Base-by-base conservation (phyloP, 2,113 vertebrate genomes). In the Corythoichthys intestinalis region DNA sequence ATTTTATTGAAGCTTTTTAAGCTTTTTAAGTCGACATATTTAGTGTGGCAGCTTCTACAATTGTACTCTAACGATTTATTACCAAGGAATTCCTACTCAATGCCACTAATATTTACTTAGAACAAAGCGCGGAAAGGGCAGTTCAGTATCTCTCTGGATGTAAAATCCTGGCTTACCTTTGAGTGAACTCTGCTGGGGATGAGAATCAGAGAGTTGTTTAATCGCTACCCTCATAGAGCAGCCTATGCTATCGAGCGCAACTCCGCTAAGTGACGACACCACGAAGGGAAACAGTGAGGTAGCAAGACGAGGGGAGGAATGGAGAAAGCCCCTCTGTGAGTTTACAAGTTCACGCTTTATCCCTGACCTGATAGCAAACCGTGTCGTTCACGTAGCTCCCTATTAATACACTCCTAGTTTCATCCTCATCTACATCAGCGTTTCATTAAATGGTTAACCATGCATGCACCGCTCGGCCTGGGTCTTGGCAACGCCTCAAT, bases 291-390 rank as follows among this genome's bases (percentile, higher is more conserved):
- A 81, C 78, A 79, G 82, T 44, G 75, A 86, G 80, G 72, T 69
- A 75, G 80, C 1, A 10, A 74, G 73, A 71, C 54, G 60, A 70
- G 82, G 73, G 65, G 67, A 73, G 61, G 63, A 61, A 84, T 76
- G 49, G 70, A 72, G 75, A 76, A 58, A 71, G 89, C 81, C 89
- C 90, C 90, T 80, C 66, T 75, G 90, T 81, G 90, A 91, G 91
- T 93, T 92, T 90, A 92, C 72, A 92, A 92, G 92, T 93, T 93
- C 88, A 92, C 63, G 70, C 81, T 90, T 91, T 92, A 92, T 92
- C 90, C 90, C 88, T 91, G 87, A 91, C 88, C 91, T 85, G 70
- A 85, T 80, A 87, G 81, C 78, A 85, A 91, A 82, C 83, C 77
- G 73, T 89, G 89, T 87, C 81, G 75, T 88, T 77, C 77, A 39